These are phyloP conservation scores for Pluvianellus socialis DNA, from an alignment of 2,113 vertebrate genomes.

Conservation along the genomic window DNA sequence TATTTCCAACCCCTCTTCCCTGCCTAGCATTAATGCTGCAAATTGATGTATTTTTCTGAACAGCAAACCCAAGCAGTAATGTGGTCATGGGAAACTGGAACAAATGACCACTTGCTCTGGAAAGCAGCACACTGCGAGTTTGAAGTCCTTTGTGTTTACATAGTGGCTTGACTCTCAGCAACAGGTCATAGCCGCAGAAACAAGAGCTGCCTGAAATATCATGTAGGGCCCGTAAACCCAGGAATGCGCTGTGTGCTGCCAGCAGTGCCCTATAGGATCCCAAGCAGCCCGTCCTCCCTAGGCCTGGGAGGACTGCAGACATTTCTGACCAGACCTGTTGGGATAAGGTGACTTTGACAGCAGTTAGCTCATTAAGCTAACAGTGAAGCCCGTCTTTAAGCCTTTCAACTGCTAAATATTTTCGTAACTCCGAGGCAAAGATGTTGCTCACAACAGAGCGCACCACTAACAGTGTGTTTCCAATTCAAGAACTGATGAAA, in stretches of 20 bases:
- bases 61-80: conserved; percentile 18
- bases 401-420: not conserved
- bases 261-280: conserved; percentile 26
- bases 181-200: conserved; percentile 61
- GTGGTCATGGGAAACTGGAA: conserved; percentile 51
- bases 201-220: conserved; percentile 60
- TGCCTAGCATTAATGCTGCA: not conserved
- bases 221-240: conserved; percentile 41
- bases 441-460: not conserved
- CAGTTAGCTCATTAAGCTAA: not conserved
- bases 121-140: conserved; percentile 19
- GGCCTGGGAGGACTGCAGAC: not conserved
- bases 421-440: not conserved
- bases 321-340: not conserved
- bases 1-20: not conserved
- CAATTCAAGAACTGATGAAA: not conserved
- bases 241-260: conserved; percentile 55
- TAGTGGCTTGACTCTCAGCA: conserved; percentile 55
- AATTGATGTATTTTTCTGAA: conserved; percentile 40
- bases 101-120: conserved; percentile 59
- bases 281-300: not conserved
- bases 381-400: not conserved
- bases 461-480: not conserved
- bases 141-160: conserved; percentile 50
- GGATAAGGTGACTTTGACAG: not conserved